These are phyloP conservation scores for Polyommatus iphigenia DNA, from an alignment of 2,888 invertebrate genomes.

Conservation along the genomic window DNA sequence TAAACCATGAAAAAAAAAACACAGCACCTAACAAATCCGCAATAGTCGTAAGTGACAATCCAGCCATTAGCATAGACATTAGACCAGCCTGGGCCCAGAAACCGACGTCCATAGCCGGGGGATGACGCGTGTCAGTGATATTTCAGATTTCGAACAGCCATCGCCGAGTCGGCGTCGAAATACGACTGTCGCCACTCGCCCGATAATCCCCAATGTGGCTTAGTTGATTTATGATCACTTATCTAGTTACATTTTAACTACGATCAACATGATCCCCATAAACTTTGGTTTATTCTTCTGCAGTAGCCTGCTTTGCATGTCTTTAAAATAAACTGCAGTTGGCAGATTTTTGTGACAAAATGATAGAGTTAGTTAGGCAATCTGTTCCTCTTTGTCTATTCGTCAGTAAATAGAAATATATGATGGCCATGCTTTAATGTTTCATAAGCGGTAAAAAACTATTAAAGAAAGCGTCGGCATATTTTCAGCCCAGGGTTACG, in stretches of 20 bases:
- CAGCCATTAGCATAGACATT: neutral
- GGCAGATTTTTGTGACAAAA: too few species aligned
- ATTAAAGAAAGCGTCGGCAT: neutral
- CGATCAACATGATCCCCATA: conserved; percentile 30
- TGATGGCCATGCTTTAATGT: neutral
- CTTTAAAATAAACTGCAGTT: too few species aligned
- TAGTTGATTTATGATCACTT: conserved; percentile 37
- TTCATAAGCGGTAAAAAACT: neutral
- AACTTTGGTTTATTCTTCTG: conserved; percentile 17
- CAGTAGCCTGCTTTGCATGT: too few species aligned
- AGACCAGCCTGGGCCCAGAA: neutral
- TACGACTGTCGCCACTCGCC: conserved; percentile 38
- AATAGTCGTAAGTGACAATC: neutral
- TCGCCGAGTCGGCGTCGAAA: conserved; percentile 35
- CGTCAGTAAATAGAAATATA: too few species aligned
- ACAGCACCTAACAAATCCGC: neutral
- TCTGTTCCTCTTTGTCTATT: too few species aligned
- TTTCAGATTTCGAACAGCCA: conserved; percentile 36
- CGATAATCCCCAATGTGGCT: conserved; percentile 40
- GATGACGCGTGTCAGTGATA: conserved; percentile 14
- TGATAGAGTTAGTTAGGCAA: too few species aligned
- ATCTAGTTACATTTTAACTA: conserved; percentile 38
- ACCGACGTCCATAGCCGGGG: neutral
- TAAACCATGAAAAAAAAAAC: too few species aligned
- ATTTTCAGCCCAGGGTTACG: conserved; percentile 4